Evolutionary conservation across 2,888 invertebrate genomes (phyloP), one percentile per base, ranked within the genome.

Genomic region (Urechis unicinctus): DNA sequence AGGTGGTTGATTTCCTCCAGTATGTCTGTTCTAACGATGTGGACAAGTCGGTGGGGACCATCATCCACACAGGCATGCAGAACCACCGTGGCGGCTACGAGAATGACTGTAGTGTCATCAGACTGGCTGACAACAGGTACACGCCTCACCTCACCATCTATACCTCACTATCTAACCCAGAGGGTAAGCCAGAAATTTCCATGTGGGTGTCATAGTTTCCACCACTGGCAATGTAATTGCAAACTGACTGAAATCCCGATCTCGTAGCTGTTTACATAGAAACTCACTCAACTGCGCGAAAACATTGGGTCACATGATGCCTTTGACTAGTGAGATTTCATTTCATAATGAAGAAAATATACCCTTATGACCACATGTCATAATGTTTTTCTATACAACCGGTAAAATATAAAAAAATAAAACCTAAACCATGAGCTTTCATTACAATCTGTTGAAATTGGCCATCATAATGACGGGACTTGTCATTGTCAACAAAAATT

Each of bases 51-150:
- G 83, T 92, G 2, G 95, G 94, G 28, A 87, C 89, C 68, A 91
- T 96, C 63, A 91, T 95, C 59, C 96, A 96, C 78, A 95, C 95
- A 0, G 97, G 97, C 61, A 95, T 97, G 95, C 95, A 96, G 79
- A 96, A 97, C 79, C 82, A 84, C 60, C 83, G 85, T 9, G 97
- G 97, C 1, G 97, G 97, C 17, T 97, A 96, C 75, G 96, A 97
- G 80, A 97, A 97, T 73, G 97, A 97, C 79, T 96, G 96, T 81
- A 95, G 94, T 59, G 81, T 97, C 53, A 92, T 91, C 2, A 83
- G 96, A 56, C 83, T 95, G 31, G 83, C 89, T 0, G 86, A 88
- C 57, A 89, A 91, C 79, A 89, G 91, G 94, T 94, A 60, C 63
- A 69, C 60, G 3, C 21, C 21, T 6, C 17, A 36, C 17, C 17